Percentiles rank a stretch among this genome's conserved stretches.
Conservation (phyloP, 1,140 invertebrate genomes). For the Heliconius congener region DNA sequence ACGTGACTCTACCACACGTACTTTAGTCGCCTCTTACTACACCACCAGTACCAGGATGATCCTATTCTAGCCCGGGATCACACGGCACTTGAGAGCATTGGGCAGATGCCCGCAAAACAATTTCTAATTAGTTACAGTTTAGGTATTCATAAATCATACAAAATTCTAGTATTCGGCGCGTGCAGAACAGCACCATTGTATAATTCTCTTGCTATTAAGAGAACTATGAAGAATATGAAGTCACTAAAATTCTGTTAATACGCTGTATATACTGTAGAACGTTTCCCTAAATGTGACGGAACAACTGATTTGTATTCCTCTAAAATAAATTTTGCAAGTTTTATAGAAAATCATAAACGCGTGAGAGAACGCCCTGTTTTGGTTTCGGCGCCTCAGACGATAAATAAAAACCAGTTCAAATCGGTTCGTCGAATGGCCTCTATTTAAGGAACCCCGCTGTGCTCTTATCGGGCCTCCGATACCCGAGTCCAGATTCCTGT, state of each 20-base stretch:
- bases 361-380: constrained; percentile 45
- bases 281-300: not conserved
- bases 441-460: constrained; percentile 68
- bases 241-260: not conserved
- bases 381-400: constrained; percentile 51
- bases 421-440: constrained; percentile 66
- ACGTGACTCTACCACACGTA: too few species aligned
- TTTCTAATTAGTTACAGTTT: constrained; percentile 47
- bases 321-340: constrained; percentile 28
- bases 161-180: constrained; percentile 38
- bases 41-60: too few species aligned
- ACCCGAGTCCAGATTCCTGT: constrained; percentile 37
- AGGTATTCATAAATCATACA: constrained; percentile 15
- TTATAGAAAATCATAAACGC: constrained; percentile 32
- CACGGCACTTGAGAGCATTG: constrained; percentile 47
- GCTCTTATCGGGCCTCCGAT: constrained; percentile 56
- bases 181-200: constrained; percentile 34
- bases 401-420: constrained; percentile 65
- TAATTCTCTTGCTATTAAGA: constrained; percentile 43
- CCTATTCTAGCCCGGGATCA: too few species aligned
- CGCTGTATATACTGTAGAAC: not conserved
- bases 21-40: too few species aligned
- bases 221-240: constrained; percentile 23
- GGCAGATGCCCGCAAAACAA: constrained; percentile 70
- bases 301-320: not conserved